phyloP scores from a whole-genome alignment of 2,797 vertebrate genomes.

The Naso thynnoides region DNA sequence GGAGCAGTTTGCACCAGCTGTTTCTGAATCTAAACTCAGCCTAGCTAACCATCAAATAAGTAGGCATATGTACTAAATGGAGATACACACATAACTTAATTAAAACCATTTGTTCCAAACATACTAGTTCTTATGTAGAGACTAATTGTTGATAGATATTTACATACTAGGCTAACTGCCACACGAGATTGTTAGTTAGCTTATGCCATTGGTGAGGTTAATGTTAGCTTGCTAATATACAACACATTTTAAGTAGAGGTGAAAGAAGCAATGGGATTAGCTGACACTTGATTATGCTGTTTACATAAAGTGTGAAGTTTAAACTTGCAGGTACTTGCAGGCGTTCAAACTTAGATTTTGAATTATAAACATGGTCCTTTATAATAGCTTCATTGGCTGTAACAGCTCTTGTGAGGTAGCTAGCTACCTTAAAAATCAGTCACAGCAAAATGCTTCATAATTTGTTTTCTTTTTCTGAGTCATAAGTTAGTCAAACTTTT shows the following conservation, averaged over 20 bases:
- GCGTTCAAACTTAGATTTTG: background rate
- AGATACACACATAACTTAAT: constrained; percentile 7
- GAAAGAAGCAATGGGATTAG: background rate
- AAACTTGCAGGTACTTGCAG: background rate
- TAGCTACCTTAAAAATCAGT: background rate
- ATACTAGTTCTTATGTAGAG: background rate
- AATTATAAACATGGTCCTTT: background rate
- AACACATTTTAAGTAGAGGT: background rate
- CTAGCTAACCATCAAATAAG: background rate
- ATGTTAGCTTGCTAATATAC: background rate
- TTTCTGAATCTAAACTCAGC: background rate
- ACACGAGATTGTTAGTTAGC: background rate
- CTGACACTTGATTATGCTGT: background rate
- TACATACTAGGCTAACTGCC: background rate
- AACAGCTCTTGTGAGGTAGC: background rate
- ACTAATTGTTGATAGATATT: background rate
- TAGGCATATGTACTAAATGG: constrained; percentile 1
- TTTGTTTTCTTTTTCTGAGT: background rate
- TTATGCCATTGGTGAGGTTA: background rate
- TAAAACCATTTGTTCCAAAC: background rate
- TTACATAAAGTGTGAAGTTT: background rate
- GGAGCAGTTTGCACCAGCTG: constrained; percentile 25
- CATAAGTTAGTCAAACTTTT: background rate
- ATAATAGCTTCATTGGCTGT: background rate
- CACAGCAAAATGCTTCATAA: background rate